Percentiles rank a stretch among this genome's conserved stretches.
Evolutionary conservation across 2,888 invertebrate genomes (phyloP).

Genomic region (Ennomos fuscantarius): DNA sequence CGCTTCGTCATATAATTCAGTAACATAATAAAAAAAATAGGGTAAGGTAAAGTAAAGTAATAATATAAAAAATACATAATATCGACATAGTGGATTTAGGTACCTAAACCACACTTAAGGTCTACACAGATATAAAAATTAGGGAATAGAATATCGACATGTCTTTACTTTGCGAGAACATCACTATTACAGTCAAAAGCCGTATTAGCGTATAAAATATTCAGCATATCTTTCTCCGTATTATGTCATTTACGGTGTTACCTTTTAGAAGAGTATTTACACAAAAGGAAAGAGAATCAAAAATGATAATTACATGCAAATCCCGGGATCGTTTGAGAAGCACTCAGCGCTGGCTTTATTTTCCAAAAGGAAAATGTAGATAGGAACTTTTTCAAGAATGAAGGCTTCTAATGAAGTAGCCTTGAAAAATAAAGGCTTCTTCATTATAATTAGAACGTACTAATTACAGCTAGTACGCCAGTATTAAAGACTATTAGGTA

Average conservation of each 20-base stretch:
- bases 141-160: too few species aligned
- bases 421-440: slow-evolving; percentile 43
- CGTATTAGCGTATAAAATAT: slow-evolving; percentile 82
- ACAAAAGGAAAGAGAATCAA: slow-evolving; percentile 85
- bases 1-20: too few species aligned
- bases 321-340: slow-evolving; percentile 71
- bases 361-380: slow-evolving; percentile 49
- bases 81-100: too few species aligned
- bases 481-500: too few species aligned
- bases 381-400: slow-evolving; percentile 41
- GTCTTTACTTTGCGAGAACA: slow-evolving; percentile 23
- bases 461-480: too few species aligned
- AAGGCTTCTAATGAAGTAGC: slow-evolving; percentile 42
- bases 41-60: too few species aligned
- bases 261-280: slow-evolving; percentile 80
- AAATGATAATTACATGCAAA: slow-evolving; percentile 86
- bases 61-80: too few species aligned
- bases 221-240: slow-evolving; percentile 81
- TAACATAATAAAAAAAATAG: too few species aligned
- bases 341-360: slow-evolving; percentile 58
- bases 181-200: slow-evolving; percentile 51
- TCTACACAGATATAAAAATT: too few species aligned
- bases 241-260: slow-evolving; percentile 83
- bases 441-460: slow-evolving; percentile 22
- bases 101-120: too few species aligned